These are phyloP conservation scores for Drosophila kanekoi DNA, from an alignment of 2,888 invertebrate genomes.

Conservation along the genomic window DNA sequence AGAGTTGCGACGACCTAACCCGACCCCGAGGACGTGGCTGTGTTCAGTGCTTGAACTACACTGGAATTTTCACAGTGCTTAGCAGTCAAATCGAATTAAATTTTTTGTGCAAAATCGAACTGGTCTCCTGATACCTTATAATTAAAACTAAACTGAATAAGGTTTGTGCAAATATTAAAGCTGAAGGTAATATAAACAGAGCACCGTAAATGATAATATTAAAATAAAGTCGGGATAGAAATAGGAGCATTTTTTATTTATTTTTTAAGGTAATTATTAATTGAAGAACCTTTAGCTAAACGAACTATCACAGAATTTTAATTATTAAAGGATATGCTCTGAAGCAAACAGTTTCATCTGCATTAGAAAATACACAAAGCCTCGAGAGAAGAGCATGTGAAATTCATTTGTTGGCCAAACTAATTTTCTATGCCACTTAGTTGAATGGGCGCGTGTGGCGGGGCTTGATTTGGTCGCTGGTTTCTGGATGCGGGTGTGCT, in stretches of 20 bases:
- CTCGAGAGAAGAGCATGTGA: conserved; percentile 29
- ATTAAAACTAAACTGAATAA: not conserved
- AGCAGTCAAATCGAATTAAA: conserved; percentile 57
- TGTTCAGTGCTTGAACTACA: conserved; percentile 10
- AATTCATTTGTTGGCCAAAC: conserved; percentile 69
- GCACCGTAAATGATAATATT: too few species aligned
- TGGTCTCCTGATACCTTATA: conserved; percentile 1
- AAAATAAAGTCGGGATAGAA: too few species aligned
- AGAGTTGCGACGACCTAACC: conserved; percentile 38
- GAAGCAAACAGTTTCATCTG: not conserved
- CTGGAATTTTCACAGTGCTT: conserved; percentile 41
- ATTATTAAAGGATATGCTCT: not conserved
- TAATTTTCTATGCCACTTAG: conserved; percentile 79
- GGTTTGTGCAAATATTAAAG: not conserved
- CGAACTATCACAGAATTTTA: not conserved
- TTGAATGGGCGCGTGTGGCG: conserved; percentile 22
- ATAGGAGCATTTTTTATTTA: too few species aligned
- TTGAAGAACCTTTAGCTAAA: too few species aligned
- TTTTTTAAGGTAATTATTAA: too few species aligned
- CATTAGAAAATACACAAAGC: conserved; percentile 14
- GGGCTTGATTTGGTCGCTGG: conserved; percentile 21
- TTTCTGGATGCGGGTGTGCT: conserved; percentile 10
- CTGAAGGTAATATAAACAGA: not conserved
- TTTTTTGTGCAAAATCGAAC: conserved; percentile 31
- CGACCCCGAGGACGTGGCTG: conserved; percentile 21